Conservation (phyloP, 2,888 invertebrate genomes). For the Endotricha flammealis region DNA sequence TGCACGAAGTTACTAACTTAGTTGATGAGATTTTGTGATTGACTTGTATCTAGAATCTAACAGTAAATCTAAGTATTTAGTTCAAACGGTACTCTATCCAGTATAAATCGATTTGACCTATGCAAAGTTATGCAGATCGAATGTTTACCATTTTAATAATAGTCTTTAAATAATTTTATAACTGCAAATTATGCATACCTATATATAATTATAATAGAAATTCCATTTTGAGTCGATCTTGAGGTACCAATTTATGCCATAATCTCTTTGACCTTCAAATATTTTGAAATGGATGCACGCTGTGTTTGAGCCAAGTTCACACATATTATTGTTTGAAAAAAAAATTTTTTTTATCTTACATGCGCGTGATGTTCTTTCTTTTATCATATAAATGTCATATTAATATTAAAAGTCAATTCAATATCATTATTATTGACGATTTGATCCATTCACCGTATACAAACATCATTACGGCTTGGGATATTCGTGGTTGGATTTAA, state of each 20-base stretch:
- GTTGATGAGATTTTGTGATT: too few species aligned
- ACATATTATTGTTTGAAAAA: too few species aligned
- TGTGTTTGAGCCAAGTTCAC: background rate
- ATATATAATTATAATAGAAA: slow-evolving; percentile 1
- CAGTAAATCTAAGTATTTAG: background rate
- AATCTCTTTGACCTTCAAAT: slow-evolving; percentile 8
- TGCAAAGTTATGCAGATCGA: slow-evolving; percentile 7
- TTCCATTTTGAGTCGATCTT: background rate
- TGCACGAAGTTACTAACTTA: too few species aligned
- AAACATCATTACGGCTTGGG: too few species aligned
- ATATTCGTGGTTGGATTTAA: too few species aligned
- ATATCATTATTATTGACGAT: too few species aligned
- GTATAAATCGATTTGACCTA: background rate
- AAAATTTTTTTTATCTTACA: too few species aligned
- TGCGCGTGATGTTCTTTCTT: too few species aligned
- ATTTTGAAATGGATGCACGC: background rate
- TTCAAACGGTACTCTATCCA: background rate
- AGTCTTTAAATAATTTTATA: slow-evolving; percentile 3
- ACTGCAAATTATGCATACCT: slow-evolving; percentile 6
- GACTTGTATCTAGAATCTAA: background rate
- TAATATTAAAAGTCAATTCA: too few species aligned
- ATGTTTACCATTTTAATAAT: background rate
- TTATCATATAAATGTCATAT: too few species aligned
- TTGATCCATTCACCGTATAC: too few species aligned
- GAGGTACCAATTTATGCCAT: background rate